These are phyloP conservation scores for Drosophila gunungcola DNA, from an alignment of 1,140 invertebrate species.

Conservation along the genomic window DNA sequence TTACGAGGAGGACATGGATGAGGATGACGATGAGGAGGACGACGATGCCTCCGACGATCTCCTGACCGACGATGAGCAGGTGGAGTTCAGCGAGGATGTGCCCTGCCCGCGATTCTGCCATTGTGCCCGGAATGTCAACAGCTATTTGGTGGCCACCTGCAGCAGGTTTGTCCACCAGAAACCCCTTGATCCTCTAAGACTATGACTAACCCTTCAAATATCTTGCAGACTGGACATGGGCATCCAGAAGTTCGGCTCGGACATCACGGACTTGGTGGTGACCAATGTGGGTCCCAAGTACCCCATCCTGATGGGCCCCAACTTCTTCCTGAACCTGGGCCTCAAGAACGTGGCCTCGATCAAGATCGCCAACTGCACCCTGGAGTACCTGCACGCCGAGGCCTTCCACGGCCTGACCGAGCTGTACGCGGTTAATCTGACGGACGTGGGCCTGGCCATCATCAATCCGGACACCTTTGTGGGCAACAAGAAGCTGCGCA, in stretches of 20 bases:
- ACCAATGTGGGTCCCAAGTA: slow-evolving; percentile 86
- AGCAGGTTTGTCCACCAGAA: slow-evolving; percentile 53
- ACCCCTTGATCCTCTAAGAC: not conserved
- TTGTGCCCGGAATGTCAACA: slow-evolving; percentile 77
- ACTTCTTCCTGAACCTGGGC: slow-evolving; percentile 87
- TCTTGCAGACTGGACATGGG: slow-evolving; percentile 85
- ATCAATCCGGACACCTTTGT: slow-evolving; percentile 89
- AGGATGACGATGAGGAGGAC: slow-evolving; percentile 63
- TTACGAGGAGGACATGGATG: slow-evolving; percentile 58
- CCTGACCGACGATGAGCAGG: slow-evolving; percentile 65
- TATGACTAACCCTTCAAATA: not conserved
- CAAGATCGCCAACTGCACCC: slow-evolving; percentile 87
- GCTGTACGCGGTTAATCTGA: slow-evolving; percentile 88
- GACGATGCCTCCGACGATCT: slow-evolving; percentile 53
- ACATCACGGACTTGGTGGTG: slow-evolving; percentile 87
- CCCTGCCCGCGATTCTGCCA: slow-evolving; percentile 81
- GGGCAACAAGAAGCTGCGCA: slow-evolving; percentile 87
- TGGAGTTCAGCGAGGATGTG: slow-evolving; percentile 72
- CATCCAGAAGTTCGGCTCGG: slow-evolving; percentile 87
- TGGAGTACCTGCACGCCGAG: slow-evolving; percentile 86
- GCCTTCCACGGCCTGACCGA: slow-evolving; percentile 88
- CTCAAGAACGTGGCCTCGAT: slow-evolving; percentile 86
- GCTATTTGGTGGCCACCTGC: slow-evolving; percentile 82
- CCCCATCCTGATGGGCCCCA: slow-evolving; percentile 86
- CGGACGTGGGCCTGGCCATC: slow-evolving; percentile 87